Evolutionary conservation across 2,797 vertebrate species (phyloP).

Genomic region (Chrosomus eos): DNA sequence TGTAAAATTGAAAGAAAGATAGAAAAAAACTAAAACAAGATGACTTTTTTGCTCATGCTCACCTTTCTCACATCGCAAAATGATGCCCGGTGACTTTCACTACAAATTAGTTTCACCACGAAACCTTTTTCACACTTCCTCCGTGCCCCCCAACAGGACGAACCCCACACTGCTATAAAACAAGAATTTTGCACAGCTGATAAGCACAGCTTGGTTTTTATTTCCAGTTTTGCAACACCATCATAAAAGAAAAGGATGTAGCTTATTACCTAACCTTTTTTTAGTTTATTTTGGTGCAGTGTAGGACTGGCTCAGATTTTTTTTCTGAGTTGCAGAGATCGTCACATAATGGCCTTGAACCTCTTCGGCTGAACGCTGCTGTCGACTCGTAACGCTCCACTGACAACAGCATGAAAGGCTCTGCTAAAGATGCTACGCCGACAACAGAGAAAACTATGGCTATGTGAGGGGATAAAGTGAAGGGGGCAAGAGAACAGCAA

Average conservation of each 20-base stretch:
- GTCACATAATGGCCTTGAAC: conserved; percentile 55
- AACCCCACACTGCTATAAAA: not conserved
- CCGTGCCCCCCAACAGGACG: not conserved
- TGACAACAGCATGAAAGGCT: conserved; percentile 52
- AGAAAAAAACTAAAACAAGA: not conserved
- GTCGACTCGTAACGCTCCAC: conserved; percentile 45
- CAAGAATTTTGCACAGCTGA: conserved; percentile 24
- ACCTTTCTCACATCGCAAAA: not conserved
- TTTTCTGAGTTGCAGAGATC: conserved; percentile 46
- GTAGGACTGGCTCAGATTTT: conserved; percentile 5
- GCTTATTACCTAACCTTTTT: not conserved
- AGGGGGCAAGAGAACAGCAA: not conserved
- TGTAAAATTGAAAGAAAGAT: not conserved
- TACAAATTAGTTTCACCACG: not conserved
- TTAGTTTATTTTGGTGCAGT: conserved; percentile 26
- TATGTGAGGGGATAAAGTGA: conserved; percentile 27
- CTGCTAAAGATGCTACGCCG: conserved; percentile 26
- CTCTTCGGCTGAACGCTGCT: conserved; percentile 51
- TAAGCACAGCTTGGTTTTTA: conserved; percentile 34
- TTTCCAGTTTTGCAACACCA: not conserved
- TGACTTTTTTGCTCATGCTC: not conserved
- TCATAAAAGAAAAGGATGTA: conserved; percentile 15
- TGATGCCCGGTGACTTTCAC: not conserved
- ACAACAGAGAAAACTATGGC: conserved; percentile 45
- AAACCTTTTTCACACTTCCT: not conserved